Evolutionary conservation across 2,888 invertebrate species (phyloP).

Genomic region (Drosophila mettleri): DNA sequence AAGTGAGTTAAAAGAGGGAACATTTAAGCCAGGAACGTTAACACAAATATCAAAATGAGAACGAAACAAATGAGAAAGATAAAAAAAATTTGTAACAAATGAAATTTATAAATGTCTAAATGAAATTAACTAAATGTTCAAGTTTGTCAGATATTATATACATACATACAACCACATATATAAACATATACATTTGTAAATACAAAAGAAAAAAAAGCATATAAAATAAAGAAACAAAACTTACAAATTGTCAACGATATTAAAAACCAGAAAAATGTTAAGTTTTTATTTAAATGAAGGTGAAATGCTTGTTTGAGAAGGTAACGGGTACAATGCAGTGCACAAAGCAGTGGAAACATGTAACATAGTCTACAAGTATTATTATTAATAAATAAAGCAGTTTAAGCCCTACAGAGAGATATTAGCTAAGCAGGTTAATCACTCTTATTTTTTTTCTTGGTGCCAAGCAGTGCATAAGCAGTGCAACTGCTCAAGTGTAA

Average conservation of each 20-base stretch:
- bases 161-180: conserved; percentile 47
- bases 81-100: conserved; percentile 62
- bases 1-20: conserved; percentile 46
- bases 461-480: background rate
- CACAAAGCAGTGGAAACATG: background rate
- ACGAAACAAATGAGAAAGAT: conserved; percentile 11
- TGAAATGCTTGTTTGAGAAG: conserved; percentile 32
- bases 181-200: conserved; percentile 52
- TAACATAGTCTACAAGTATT: no score
- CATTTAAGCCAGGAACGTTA: conserved; percentile 65
- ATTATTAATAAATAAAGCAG: no score
- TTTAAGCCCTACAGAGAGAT: background rate
- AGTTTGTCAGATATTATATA: conserved; percentile 81
- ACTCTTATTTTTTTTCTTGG: no score
- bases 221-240: conserved; percentile 32
- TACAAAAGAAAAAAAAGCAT: conserved; percentile 36
- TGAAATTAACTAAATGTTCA: conserved; percentile 72
- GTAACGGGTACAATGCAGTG: background rate
- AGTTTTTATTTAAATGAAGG: background rate
- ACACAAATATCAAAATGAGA: conserved; percentile 60
- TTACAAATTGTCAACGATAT: conserved; percentile 42
- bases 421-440: no score
- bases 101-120: conserved; percentile 72
- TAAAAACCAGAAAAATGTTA: background rate
- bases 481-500: background rate